These are phyloP conservation scores for Choloepus hoffmanni DNA, from an alignment of 2,113 vertebrate species.

Conservation along the genomic window DNA sequence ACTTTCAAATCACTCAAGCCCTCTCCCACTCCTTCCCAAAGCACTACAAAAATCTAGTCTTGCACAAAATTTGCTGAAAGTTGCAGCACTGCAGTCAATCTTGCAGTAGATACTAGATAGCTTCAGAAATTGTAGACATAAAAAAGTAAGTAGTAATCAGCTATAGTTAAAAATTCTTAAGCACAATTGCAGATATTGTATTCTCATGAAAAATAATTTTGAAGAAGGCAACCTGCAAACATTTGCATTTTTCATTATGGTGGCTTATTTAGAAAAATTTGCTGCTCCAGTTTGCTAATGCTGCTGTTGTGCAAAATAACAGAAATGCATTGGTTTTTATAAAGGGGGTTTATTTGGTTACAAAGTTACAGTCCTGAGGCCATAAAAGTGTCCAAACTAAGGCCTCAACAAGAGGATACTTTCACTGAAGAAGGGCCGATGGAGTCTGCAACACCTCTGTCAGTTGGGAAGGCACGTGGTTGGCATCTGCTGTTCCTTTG, in stretches of 20 bases:
- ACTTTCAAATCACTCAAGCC: neutral
- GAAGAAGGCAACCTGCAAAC: neutral
- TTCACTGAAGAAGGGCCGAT: too few relatives aligned
- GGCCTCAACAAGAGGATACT: too few relatives aligned
- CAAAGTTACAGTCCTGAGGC: too few relatives aligned
- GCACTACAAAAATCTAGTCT: neutral
- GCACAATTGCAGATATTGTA: neutral
- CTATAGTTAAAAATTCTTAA: neutral
- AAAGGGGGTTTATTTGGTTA: too few relatives aligned
- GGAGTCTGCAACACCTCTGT: too few relatives aligned
- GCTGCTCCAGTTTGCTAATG: neutral
- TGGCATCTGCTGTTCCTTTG: too few relatives aligned
- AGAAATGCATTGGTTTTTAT: too few relatives aligned
- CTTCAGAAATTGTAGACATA: neutral
- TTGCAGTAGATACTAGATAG: neutral
- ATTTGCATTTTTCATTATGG: constrained; percentile 2
- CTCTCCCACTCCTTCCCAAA: neutral
- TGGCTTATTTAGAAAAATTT: neutral
- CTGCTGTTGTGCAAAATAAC: too few relatives aligned
- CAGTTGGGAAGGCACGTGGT: too few relatives aligned
- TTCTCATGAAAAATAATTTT: constrained; percentile 48
- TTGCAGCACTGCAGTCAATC: neutral
- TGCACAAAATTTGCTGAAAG: constrained; percentile 12
- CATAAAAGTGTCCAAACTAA: too few relatives aligned
- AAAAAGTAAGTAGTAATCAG: constrained; percentile 5